Conservation (phyloP, 1,140 invertebrate species). For the Physella acuta region DNA sequence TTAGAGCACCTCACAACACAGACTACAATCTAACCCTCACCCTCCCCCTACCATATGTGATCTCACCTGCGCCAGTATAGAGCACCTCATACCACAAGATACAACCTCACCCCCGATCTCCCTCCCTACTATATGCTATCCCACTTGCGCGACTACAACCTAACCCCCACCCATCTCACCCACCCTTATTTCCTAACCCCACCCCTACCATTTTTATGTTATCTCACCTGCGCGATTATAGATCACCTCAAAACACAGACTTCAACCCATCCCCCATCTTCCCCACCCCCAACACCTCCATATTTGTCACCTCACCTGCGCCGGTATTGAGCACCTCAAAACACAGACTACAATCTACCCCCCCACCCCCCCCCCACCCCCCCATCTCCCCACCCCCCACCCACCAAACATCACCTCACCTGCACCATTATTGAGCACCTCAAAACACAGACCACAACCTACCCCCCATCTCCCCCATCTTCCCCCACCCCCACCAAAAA, state of each 20-base stretch:
- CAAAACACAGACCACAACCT: neutral
- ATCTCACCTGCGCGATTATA: too few species aligned
- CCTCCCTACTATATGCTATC: neutral
- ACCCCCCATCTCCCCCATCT: neutral
- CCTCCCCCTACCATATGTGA: neutral
- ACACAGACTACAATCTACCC: too few species aligned
- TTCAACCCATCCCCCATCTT: neutral
- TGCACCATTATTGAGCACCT: neutral
- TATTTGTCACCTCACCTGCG: neutral
- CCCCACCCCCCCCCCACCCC: neutral
- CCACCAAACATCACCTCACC: neutral
- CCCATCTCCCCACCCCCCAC: neutral
- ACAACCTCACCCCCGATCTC: neutral
- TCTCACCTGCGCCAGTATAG: neutral
- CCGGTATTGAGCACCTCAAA: too few species aligned
- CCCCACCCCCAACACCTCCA: neutral
- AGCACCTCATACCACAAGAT: neutral
- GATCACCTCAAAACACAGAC: neutral
- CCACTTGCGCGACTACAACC: neutral
- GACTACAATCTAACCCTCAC: too few species aligned
- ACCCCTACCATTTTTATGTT: neutral
- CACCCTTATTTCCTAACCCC: neutral
- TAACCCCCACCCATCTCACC: neutral
- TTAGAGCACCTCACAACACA: too few species aligned
- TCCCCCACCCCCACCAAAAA: neutral